Percentiles rank a stretch among this genome's conserved stretches.
Conservation (phyloP, 2,888 invertebrate genomes). For the Hylaea fasciaria region DNA sequence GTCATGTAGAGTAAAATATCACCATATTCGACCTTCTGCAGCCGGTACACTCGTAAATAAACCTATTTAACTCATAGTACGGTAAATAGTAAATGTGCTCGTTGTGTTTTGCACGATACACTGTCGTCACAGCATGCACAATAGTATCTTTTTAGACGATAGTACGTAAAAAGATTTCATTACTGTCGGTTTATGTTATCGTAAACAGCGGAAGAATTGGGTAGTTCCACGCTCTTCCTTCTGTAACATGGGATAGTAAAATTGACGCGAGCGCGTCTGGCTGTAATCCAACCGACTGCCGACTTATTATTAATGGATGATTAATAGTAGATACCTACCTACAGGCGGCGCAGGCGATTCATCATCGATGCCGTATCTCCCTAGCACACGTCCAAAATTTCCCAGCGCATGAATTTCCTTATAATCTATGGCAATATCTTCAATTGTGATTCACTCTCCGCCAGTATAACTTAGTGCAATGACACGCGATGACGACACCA, state of each 20-base stretch:
- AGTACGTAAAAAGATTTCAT: slow-evolving; percentile 47
- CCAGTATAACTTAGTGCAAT: slow-evolving; percentile 46
- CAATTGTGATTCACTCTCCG: slow-evolving; percentile 50
- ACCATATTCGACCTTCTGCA: neutral
- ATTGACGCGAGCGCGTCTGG: slow-evolving; percentile 55
- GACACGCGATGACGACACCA: slow-evolving; percentile 52
- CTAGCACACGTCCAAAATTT: slow-evolving; percentile 38
- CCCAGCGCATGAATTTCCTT: slow-evolving; percentile 46
- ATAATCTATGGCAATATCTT: slow-evolving; percentile 47
- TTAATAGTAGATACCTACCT: slow-evolving; percentile 54
- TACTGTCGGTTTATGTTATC: slow-evolving; percentile 47
- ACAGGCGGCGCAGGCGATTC: slow-evolving; percentile 44
- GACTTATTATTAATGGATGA: slow-evolving; percentile 62
- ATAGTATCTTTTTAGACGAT: slow-evolving; percentile 18
- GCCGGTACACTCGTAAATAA: neutral
- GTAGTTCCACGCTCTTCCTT: slow-evolving; percentile 49
- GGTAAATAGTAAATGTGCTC: neutral
- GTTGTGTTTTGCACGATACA: neutral
- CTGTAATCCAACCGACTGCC: slow-evolving; percentile 57
- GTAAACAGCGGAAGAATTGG: slow-evolving; percentile 54
- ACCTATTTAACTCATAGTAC: neutral
- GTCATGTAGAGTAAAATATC: neutral
- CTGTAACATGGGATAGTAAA: slow-evolving; percentile 56
- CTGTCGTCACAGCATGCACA: slow-evolving; percentile 18
- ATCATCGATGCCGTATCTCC: slow-evolving; percentile 48